Evolutionary conservation across 2,113 vertebrate species (phyloP).

Genomic region (Gymnocephalus cernua): DNA sequence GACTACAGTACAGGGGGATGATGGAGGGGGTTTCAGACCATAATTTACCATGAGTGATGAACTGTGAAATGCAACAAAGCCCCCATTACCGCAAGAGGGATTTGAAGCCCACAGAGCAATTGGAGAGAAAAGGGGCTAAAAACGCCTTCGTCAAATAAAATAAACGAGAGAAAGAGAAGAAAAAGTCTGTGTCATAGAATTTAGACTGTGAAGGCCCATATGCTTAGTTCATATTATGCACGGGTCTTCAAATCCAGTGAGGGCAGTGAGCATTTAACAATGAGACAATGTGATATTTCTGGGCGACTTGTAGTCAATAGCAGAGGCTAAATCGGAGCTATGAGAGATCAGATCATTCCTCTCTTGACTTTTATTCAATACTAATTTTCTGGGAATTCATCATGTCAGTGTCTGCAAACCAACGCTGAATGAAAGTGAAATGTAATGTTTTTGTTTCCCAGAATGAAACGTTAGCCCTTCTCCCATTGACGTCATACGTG

Average conservation of each 20-base stretch:
- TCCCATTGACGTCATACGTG: conserved; percentile 4
- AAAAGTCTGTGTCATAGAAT: conserved; percentile 48
- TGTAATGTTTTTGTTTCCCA: conserved; percentile 48
- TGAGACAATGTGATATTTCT: conserved; percentile 62
- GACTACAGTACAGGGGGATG: not conserved
- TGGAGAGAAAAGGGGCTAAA: conserved; percentile 24
- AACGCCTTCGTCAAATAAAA: conserved; percentile 56
- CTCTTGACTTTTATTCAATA: conserved; percentile 61
- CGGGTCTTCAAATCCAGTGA: conserved; percentile 22
- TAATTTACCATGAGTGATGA: conserved; percentile 79
- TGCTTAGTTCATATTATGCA: conserved; percentile 47
- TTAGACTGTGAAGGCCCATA: conserved; percentile 43
- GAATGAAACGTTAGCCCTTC: conserved; percentile 37
- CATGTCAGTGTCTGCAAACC: conserved; percentile 47
- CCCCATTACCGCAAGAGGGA: conserved; percentile 70
- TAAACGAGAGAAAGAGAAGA: conserved; percentile 30
- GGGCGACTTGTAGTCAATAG: conserved; percentile 61
- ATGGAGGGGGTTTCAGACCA: conserved; percentile 36
- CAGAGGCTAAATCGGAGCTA: conserved; percentile 53
- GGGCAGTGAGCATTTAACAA: conserved; percentile 43
- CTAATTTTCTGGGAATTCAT: conserved; percentile 57
- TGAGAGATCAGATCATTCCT: conserved; percentile 55
- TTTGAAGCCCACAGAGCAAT: conserved; percentile 57
- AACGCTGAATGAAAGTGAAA: conserved; percentile 33
- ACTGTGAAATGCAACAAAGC: conserved; percentile 83